Base-by-base conservation (phyloP, 2,797 vertebrate species). In the Sebastiscus tertius region DNA sequence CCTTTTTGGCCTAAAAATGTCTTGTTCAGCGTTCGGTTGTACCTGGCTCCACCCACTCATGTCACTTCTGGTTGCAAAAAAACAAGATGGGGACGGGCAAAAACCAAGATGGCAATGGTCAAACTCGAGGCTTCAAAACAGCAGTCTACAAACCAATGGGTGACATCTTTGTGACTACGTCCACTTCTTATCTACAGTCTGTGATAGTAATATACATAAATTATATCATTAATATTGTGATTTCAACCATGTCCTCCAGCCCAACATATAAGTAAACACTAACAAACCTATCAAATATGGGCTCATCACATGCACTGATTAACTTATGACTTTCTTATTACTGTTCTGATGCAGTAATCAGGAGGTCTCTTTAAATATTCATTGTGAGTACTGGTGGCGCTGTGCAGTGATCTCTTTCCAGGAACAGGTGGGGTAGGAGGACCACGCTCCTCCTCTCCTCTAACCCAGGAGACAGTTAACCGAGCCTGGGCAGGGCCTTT, bases 401-500 rank as follows among this genome's bases (percentile, higher is more conserved):
- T 75, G 74, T 77, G 75, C 56, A 84, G 75, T 86, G 88, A 92
- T 89, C 54, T 79, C 80, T 67, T 92, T 90, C 85, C 88, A 84
- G 88, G 89, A 93, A 91, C 89, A 92, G 90, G 90, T 86, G 86
- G 85, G 24, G 75, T 71, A 74, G 81, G 81, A 84, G 79, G 80
- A 54, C 77, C 55, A 59, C n/a, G 13, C 36, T 77, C 65, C 52
- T 76, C 76, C 75, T 56, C 46, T 69, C 34, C 71, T 61, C 59
- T 72, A 70, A 83, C 77, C 59, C 70, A 65, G 56, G 66, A 83
- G 73, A 76, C 55, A 36, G 81, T 60, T 68, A 83, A 73, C 68
- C 13, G 10, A 68, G 42, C 72, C 34, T 29, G 73, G 73, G 73
- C 33, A 63, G 65, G 80, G 34, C 58, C 78, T 82, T 68, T 73